phyloP scores from a whole-genome alignment of 2,888 invertebrate genomes.

The Cataglyphis cursor region DNA sequence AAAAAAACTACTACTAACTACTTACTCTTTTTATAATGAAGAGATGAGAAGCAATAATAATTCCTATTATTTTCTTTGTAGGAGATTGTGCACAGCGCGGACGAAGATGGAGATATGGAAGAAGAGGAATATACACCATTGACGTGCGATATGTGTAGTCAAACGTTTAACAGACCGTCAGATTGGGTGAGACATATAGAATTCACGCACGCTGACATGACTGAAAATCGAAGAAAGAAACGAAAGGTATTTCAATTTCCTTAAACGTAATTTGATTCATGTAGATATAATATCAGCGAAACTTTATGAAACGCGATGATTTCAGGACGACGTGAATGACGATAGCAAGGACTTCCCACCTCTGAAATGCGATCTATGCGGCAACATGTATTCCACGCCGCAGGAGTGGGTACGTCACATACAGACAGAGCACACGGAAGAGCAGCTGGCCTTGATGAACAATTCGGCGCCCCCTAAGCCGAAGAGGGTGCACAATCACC shows the following conservation, averaged over 20 bases:
- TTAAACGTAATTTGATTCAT: neutral
- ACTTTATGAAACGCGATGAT: conserved; percentile 39
- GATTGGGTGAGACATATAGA: conserved; percentile 95
- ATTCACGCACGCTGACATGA: conserved; percentile 90
- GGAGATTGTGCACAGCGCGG: conserved; percentile 86
- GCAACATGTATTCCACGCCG: conserved; percentile 91
- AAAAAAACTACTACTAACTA: neutral
- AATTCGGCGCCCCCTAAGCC: conserved; percentile 90
- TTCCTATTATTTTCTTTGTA: conserved; percentile 55
- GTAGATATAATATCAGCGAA: neutral
- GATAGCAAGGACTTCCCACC: conserved; percentile 91
- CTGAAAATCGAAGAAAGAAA: conserved; percentile 86
- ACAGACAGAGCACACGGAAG: conserved; percentile 94
- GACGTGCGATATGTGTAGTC: conserved; percentile 94
- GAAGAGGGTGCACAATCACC: conserved; percentile 85
- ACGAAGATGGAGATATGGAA: conserved; percentile 87
- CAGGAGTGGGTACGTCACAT: conserved; percentile 96
- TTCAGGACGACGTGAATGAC: conserved; percentile 90
- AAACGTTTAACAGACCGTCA: conserved; percentile 93
- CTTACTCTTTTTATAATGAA: neutral
- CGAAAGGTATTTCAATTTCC: conserved; percentile 80
- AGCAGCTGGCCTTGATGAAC: conserved; percentile 93
- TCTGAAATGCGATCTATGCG: conserved; percentile 93
- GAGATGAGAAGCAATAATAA: neutral
- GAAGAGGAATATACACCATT: conserved; percentile 91